Evolutionary conservation across 30 jellyfish, hydroid and myxozoan genomes (phyloP), one percentile per base, ranked within the genome.

Genomic region (Aurelia coerulea): DNA sequence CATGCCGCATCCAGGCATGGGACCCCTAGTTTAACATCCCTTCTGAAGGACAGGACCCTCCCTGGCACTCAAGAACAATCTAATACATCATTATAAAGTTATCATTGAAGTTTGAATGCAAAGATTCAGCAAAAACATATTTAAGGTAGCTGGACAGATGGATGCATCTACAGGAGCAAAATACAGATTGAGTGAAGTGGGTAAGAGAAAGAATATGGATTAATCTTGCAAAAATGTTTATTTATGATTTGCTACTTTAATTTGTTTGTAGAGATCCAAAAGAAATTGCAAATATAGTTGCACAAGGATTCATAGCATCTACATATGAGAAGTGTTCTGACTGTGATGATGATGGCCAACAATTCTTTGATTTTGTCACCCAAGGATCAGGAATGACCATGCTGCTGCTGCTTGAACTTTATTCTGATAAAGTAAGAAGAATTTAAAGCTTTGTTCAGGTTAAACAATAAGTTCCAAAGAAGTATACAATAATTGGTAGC

Each of bases 301-400:
- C 96, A 4, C 84, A 86, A 79, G 89, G 75, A 39, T 91, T 91
- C 63, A 51, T 91, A 8, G 62, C 97, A 14, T 64, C 88, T 14
- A 91, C 92, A 23, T 85, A 91, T 59, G 81, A 64, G 34, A 90
- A 84, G 32, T 91, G 97, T 62, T 18, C 82, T 34, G 66, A 64
- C 18, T 91, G 97, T 73, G 93, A 75, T 12, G 97, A 91, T 77
- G 96, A 85, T 79, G 93, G 83, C 8, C 86, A 79, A n/a, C 72
- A 58, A 62, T 73, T 91, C 53, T 71, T 81, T 23, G 62, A 35
- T 15, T 91, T 75, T 65, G 73, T 91, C 50, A 76, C 81, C 60
- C 85, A 79, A n/a, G 96, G 93, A 31, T 80, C 67, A 3, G 97
- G 97, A n/a, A 35, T 85, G 78, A 71, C 59, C 18, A 19, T 87